Conservation (phyloP, 2,888 invertebrate genomes). For the Eilema sororculum region DNA sequence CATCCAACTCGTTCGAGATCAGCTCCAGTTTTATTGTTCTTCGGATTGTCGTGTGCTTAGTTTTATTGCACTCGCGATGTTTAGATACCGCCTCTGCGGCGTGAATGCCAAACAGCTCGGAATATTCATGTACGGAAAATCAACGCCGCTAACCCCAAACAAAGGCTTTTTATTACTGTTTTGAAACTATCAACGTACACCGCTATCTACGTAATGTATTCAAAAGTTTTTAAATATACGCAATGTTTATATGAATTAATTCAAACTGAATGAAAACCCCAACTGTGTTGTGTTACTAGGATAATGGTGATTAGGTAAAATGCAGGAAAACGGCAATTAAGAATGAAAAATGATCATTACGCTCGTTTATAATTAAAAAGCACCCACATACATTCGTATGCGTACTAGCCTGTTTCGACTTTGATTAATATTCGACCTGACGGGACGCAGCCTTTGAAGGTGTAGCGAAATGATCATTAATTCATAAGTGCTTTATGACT, state of each 20-base stretch:
- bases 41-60: constrained; percentile 82
- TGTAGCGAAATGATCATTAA: constrained; percentile 63
- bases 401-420: constrained; percentile 69
- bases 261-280: constrained; percentile 53
- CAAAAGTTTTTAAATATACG: constrained; percentile 43
- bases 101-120: constrained; percentile 72
- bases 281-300: constrained; percentile 63
- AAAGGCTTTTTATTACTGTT: constrained; percentile 68
- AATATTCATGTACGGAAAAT: constrained; percentile 80
- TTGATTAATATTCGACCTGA: constrained; percentile 83
- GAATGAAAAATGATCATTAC: constrained; percentile 86
- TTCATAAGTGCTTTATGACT: constrained; percentile 43
- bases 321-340: constrained; percentile 81
- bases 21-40: constrained; percentile 75
- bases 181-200: constrained; percentile 54
- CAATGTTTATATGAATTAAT: constrained; percentile 50
- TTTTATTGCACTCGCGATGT: constrained; percentile 80
- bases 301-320: constrained; percentile 82
- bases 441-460: constrained; percentile 62
- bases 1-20: constrained; percentile 62
- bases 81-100: constrained; percentile 67
- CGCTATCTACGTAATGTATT: constrained; percentile 38
- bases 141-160: constrained; percentile 55
- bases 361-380: constrained; percentile 82
- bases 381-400: constrained; percentile 68